These are phyloP conservation scores for Drosophila birchii DNA, from an alignment of 2,888 invertebrate genomes.

Conservation along the genomic window DNA sequence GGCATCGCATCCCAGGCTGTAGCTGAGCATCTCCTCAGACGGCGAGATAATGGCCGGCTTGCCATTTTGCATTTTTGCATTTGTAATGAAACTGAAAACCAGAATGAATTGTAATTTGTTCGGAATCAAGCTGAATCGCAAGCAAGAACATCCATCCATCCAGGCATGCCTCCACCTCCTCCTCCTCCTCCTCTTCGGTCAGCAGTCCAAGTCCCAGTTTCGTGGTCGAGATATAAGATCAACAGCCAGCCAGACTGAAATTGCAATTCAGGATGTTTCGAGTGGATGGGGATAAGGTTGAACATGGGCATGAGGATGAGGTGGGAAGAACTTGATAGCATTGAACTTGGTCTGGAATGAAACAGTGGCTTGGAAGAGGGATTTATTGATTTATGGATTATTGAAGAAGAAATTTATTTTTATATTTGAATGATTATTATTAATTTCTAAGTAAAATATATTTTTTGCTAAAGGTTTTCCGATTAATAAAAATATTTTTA, in stretches of 20 bases:
- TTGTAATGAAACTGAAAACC: constrained; percentile 84
- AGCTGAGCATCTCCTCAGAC: constrained; percentile 28
- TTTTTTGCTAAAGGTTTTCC: too few relatives aligned
- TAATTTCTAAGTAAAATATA: too few relatives aligned
- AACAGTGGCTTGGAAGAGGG: constrained; percentile 5
- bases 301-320: constrained; percentile 14
- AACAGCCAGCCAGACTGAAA: constrained; percentile 27
- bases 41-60: constrained; percentile 71
- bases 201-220: constrained; percentile 34
- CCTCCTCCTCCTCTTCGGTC: constrained; percentile 18
- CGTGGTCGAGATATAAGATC: constrained; percentile 29
- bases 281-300: constrained; percentile 12
- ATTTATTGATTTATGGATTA: too few relatives aligned
- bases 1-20: neutral
- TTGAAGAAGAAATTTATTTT: neutral
- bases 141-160: constrained; percentile 9
- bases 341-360: constrained; percentile 13
- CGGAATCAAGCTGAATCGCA: constrained; percentile 40
- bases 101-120: constrained; percentile 81
- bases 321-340: constrained; percentile 40
- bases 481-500: too few relatives aligned
- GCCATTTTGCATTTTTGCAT: constrained; percentile 83
- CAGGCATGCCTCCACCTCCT: constrained; percentile 8
- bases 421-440: neutral
- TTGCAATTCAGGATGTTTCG: constrained; percentile 37